Base-by-base conservation (phyloP, 2,113 vertebrate genomes). In the Urocolius indicus region DNA sequence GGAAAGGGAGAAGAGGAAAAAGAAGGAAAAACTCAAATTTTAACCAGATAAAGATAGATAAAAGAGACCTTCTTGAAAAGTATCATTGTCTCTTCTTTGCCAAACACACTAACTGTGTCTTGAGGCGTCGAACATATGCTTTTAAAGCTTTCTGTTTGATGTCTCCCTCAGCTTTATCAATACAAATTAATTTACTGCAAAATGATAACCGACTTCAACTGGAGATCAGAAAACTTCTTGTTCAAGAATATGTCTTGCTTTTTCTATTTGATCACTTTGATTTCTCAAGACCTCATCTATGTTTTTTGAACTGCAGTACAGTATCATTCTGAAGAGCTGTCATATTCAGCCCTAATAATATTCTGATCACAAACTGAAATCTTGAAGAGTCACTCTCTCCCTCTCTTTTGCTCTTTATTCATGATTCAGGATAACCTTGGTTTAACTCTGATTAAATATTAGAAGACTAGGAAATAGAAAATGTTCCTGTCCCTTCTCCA, bases 61-160 rank as follows among this genome's bases (percentile, higher is more conserved):
- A 89, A 94, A 92, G 82, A 77, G 34, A 69, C 57, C 9, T 73
- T 87, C 52, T 45, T 89, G 93, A 79, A 68, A 87, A 87, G 49
- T 73, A 29, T 72, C 45, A 84, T 90, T 73, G 32, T 92, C 76
- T 55, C 38, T 61, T 82, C 22, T 3, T 75, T 84, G 62, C 78
- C 22, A 79, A 81, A 75, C 41, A 61, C 41, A 69, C 5, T 63
- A 82, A 41, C 55, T 14, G 0, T 49, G 9, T 83, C 58, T 89
- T 58, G 45, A 91, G 77, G 62, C 61, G 94, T 92, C 69, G 52
- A 72, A 52, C 41, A 36, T 78, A 63, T 1, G 52, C 66, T 84
- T 94, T 91, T 84, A 84, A 93, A 87, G 77, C n/a, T 65, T 92
- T 95, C 38, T 79, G 20, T 89, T 94, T 96, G 80, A 94, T 89